phyloP scores from a whole-genome alignment of 2,113 vertebrate species.

The Plecturocebus donacophilus region DNA sequence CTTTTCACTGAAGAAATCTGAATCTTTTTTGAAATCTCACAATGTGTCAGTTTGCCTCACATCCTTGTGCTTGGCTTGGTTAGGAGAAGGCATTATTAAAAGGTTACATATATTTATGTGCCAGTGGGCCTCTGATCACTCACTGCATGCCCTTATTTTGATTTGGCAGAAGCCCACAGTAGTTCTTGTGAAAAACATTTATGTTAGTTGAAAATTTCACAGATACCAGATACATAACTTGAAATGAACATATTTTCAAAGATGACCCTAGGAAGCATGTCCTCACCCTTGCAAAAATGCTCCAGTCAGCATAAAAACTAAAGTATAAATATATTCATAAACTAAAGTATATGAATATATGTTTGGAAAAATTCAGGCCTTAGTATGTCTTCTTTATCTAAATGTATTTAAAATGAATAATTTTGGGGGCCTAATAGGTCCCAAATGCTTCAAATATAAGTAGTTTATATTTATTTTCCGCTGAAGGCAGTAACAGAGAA shows the following conservation, averaged over 20 bases:
- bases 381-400: background rate
- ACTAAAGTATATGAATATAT: background rate
- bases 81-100: background rate
- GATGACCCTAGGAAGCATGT: background rate
- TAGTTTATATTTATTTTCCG: background rate
- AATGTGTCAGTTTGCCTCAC: background rate
- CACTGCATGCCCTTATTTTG: background rate
- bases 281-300: background rate
- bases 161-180: background rate
- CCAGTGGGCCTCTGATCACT: background rate
- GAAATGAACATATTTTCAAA: background rate
- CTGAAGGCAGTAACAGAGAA: background rate
- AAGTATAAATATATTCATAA: background rate
- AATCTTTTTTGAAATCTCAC: background rate
- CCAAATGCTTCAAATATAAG: too few relatives aligned
- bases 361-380: conserved; percentile 32
- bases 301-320: background rate
- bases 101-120: background rate
- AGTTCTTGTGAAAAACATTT: background rate
- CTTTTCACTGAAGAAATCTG: background rate
- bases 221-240: background rate
- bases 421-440: conserved; percentile 1
- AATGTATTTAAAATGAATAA: background rate
- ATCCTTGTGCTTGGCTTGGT: background rate
- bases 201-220: background rate